Percentiles rank a stretch among this genome's conserved stretches.
phyloP scores from a whole-genome alignment of 2,888 invertebrate genomes.

The Microctonus hyperodae region DNA sequence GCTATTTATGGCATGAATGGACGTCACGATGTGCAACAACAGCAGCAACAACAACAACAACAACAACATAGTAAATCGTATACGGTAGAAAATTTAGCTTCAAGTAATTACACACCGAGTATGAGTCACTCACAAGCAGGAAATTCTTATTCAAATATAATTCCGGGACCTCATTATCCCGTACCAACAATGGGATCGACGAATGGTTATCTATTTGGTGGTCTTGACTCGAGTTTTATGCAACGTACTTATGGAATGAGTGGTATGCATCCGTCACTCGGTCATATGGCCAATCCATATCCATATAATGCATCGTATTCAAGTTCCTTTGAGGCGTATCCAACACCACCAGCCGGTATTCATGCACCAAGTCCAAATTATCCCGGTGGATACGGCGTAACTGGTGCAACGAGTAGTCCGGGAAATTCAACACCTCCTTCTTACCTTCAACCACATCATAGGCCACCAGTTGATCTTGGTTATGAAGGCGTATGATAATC shows the following conservation, averaged over 20 bases:
- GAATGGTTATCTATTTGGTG: conserved; percentile 59
- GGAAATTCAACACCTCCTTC: conserved; percentile 56
- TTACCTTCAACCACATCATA: conserved; percentile 59
- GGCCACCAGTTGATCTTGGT: conserved; percentile 60
- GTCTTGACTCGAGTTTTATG: conserved; percentile 59
- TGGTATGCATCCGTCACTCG: conserved; percentile 55
- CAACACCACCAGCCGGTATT: conserved; percentile 66
- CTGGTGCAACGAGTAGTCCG: conserved; percentile 41
- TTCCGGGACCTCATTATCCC: conserved; percentile 62
- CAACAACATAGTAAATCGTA: conserved; percentile 61
- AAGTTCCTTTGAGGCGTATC: conserved; percentile 62
- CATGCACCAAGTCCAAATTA: conserved; percentile 77
- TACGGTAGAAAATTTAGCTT: conserved; percentile 62
- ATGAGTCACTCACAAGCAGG: conserved; percentile 49
- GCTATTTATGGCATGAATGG: conserved; percentile 55
- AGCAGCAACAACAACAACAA: conserved; percentile 48
- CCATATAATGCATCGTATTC: conserved; percentile 59
- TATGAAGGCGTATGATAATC: conserved; percentile 63
- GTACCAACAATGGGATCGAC: conserved; percentile 57
- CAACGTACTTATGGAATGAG: conserved; percentile 59
- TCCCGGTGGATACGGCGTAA: conserved; percentile 62
- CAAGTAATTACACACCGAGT: conserved; percentile 62
- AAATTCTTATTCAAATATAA: conserved; percentile 60
- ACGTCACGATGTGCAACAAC: conserved; percentile 46
- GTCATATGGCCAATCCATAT: conserved; percentile 52